Evolutionary conservation across 2,113 vertebrate genomes (phyloP), one percentile per base, ranked within the genome.

Genomic region (Acanthisitta chloris): DNA sequence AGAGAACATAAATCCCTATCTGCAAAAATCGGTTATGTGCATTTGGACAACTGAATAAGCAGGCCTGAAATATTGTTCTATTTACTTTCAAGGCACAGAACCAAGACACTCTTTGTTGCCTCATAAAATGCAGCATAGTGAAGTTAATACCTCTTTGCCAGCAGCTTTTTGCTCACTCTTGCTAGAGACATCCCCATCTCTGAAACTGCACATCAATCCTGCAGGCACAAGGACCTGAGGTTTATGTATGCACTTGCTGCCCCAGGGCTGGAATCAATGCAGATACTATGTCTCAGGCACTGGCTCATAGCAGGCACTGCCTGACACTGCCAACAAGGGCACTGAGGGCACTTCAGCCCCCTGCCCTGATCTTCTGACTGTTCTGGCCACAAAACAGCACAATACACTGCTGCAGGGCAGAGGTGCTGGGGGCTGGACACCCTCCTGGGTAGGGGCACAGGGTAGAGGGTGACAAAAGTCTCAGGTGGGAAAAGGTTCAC

Each of bases 31-130:
- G 79, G 94, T 95, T 96, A 96, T 96, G 94, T 96, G 95, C 88
- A 92, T 94, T 96, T 94, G 94, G 95, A 96, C 94, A 97, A 96
- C 96, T 95, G 95, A 96, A 95, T 97, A 96, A 96, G 93, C 92
- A 96, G 92, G 74, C 54, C 85, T 96, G 94, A 96, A 97, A 96
- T 96, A 97, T 93, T 83, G 88, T 96, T 93, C 95, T 97, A 96
- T 97, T 97, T 97, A 92, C 95, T 95, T 96, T 93, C 94, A 95
- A 94, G 92, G 92, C 94, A 92, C 96, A 96, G 92, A 96, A 96
- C 94, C 94, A 96, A 95, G 94, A 81, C 85, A 81, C 85, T 96
- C 94, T 95, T 96, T 96, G 95, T 94, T 96, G 82, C 85, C 90
- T 96, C 95, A 90, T 97, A 96, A 97, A 97, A 96, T 93, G 93